phyloP scores from a whole-genome alignment of 2,797 vertebrate genomes.

The Leptatherina wallacei region DNA sequence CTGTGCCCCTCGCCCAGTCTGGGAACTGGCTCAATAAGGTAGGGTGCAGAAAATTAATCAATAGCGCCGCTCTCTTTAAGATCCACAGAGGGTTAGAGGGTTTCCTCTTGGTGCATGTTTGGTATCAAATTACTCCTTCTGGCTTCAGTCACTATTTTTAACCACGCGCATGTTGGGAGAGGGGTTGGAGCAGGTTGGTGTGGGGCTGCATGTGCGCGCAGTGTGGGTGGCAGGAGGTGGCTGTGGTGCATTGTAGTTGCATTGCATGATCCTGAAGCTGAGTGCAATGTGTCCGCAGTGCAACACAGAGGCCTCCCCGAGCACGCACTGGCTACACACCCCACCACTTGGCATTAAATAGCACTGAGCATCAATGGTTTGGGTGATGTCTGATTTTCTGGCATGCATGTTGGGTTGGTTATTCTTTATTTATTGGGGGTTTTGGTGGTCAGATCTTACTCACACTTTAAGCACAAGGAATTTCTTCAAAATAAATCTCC shows the following conservation, averaged over 20 bases:
- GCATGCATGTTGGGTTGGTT: constrained; percentile 6
- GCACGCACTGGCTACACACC: constrained; percentile 70
- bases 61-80: not conserved
- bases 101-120: constrained; percentile 8
- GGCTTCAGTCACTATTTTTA: not conserved
- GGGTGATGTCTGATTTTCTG: not conserved
- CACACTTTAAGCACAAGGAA: too few relatives aligned
- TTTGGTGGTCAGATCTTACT: not conserved
- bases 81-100: not conserved
- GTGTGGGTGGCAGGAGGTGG: constrained; percentile 83
- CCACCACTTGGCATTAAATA: constrained; percentile 20
- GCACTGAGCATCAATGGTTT: not conserved
- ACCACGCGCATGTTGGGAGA: constrained; percentile 17
- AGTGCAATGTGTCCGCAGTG: constrained; percentile 98
- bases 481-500: not conserved
- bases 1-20: constrained; percentile 84
- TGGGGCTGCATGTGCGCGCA: constrained; percentile 55
- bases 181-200: constrained; percentile 19
- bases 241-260: constrained; percentile 99
- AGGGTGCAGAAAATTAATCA: constrained; percentile 13
- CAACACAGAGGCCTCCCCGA: constrained; percentile 89
- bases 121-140: not conserved
- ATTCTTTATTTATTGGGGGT: not conserved
- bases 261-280: constrained; percentile 92
- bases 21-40: constrained; percentile 89